Evolutionary conservation across 2,113 vertebrate genomes (phyloP), one percentile per base, ranked within the genome.

Genomic region (Heliornis fulica): DNA sequence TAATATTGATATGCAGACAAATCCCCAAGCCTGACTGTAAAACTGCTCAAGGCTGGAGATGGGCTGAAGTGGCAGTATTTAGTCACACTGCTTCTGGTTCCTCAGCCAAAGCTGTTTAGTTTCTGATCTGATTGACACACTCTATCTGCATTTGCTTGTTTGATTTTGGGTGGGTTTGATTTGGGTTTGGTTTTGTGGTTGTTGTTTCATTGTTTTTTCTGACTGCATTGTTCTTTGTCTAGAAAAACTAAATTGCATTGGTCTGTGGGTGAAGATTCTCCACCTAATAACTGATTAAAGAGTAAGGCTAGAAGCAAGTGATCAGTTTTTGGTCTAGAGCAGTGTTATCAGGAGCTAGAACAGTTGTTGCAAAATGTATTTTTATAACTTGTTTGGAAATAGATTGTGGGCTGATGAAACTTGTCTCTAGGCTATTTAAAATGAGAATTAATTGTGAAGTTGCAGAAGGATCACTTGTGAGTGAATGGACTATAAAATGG

Each of bases 1-100:
- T 97, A 95, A 43, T 80, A 59, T 90, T 91, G 94, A 91, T 66
- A 94, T 31, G 75, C 82, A 93, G 87, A 82, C 70, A 95, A 95
- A 94, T 96, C 93, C 82, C 41, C 88, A 70, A 80, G 84, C 82
- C 85, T 93, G 68, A 56, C 85, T 93, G 75, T 92, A 85, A 96
- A 80, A 90, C 64, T 83, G 91, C 75, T 91, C 66, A 59, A 85
- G 82, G 79, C 75, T 88, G 78, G 80, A 83, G 82, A 61, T 43
- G 32, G 84, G 43, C 31, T 85, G 87, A 46, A 93, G 84, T 83
- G 66, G 32, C 66, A 83, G 41, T 22, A 43, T 96, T 96, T 93
- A 91, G 78, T 95, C 92, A 63, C 68, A 22, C 54, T 61, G 1
- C 57, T 93, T 54, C 45, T 86, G 66, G 20, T 81, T 64, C 53